Conservation (phyloP, 2,797 vertebrate genomes). For the Oophaga sylvatica region DNA sequence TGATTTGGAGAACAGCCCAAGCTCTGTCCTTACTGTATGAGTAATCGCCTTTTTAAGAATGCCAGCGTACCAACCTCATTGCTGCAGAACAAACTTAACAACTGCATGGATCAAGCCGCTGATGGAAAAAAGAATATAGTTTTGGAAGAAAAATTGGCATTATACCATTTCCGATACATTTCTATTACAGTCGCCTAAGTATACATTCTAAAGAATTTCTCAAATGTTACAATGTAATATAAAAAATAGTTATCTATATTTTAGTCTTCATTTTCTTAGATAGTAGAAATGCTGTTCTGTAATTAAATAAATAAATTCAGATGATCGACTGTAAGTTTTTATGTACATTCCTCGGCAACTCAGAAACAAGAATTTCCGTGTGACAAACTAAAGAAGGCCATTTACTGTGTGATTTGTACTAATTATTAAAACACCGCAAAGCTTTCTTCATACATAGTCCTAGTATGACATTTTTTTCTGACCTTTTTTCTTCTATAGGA, state of each 20-base stretch:
- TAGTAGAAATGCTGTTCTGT: background rate
- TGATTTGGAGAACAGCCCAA: conserved; percentile 38
- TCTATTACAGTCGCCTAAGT: background rate
- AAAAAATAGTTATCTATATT: background rate
- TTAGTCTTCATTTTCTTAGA: background rate
- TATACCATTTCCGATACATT: background rate
- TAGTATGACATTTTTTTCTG: no score
- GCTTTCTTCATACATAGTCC: no score
- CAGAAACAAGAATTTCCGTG: background rate
- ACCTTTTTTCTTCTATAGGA: no score
- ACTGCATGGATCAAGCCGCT: conserved; percentile 5
- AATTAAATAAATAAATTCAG: background rate
- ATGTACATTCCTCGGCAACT: background rate
- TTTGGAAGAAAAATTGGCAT: background rate
- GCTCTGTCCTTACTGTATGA: conserved; percentile 40
- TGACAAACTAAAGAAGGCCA: no score
- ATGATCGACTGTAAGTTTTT: background rate
- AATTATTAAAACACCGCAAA: no score
- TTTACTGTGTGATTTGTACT: no score
- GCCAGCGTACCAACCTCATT: background rate
- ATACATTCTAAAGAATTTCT: background rate
- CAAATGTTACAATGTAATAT: background rate
- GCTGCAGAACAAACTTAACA: conserved; percentile 24
- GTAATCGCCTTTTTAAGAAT: conserved; percentile 38
- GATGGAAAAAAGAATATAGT: background rate